phyloP scores from a whole-genome alignment of 1,140 invertebrate genomes.

The Drosophila arawakana region DNA sequence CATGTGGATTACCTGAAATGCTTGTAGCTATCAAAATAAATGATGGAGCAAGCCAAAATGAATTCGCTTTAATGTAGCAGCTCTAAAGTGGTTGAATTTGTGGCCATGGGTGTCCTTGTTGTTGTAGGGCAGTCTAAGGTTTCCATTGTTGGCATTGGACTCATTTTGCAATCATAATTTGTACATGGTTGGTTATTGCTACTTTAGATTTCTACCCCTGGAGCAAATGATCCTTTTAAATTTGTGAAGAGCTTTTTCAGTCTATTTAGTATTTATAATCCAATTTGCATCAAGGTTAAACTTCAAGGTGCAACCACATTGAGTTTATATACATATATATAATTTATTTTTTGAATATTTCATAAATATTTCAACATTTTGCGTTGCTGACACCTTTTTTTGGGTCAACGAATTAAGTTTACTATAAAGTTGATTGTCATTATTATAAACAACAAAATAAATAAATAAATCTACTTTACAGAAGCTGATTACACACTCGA shows the following conservation, averaged over 20 bases:
- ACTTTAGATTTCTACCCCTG: not conserved
- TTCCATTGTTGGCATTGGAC: not conserved
- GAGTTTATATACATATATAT: conserved; percentile 4
- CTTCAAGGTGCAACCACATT: not conserved
- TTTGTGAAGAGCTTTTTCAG: conserved; percentile 22
- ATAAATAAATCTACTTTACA: conserved; percentile 86
- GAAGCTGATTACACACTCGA: conserved; percentile 95
- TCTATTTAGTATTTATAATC: conserved; percentile 28
- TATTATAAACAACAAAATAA: not conserved
- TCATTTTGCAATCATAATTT: not conserved
- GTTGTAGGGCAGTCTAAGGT: not conserved
- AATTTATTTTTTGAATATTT: not conserved
- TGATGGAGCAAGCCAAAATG: not conserved
- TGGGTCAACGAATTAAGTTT: too few species aligned
- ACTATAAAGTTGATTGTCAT: not conserved
- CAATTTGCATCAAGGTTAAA: conserved; percentile 8
- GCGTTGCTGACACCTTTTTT: not conserved
- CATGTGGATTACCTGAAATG: too few species aligned
- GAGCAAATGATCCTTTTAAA: conserved; percentile 11
- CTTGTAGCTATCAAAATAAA: too few species aligned
- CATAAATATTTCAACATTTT: not conserved
- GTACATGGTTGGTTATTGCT: not conserved
- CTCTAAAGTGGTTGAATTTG: not conserved
- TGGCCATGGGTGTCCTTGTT: conserved; percentile 2
- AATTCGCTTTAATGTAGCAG: not conserved